Evolutionary conservation across 2,797 vertebrate genomes (phyloP), one percentile per base, ranked within the genome.

Genomic region (Geotrypetes seraphini): DNA sequence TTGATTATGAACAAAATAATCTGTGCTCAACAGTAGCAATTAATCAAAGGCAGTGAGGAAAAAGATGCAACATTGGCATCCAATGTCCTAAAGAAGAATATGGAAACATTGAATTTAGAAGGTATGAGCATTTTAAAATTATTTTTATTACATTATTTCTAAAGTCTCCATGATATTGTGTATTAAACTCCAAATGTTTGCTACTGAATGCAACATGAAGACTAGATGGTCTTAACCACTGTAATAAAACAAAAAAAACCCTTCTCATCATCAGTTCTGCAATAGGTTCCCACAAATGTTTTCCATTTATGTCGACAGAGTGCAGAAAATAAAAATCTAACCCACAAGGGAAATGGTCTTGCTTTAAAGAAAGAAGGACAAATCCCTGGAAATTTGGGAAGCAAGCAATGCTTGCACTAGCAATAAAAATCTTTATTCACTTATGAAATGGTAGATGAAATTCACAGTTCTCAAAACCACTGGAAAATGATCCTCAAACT

Each of bases 371-470:
- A 46, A 31, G 57, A 63, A 43, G 22, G 13, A 33, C 58, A 59
- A 47, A 11, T n/a, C n/a, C n/a, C n/a, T 3, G 39, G 16, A 33
- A 59, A 57, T 29, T 41, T 43, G 29, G 21, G 60, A 39, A 47
- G 40, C 24, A 43, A 13, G 16, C 31, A 50, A n/a, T 39, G 33
- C 29, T 61, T 54, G 19, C 31, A 39, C 22, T 59, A 62, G n/a
- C n/a, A n/a, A n/a, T n/a, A n/a, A 47, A 54, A 39, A 28, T 38
- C 22, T 57, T 55, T 43, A 53, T 52, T 63, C 39, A 43, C 55
- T 12, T 39, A 40, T 30, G 36, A 50, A 69, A 48, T 24, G 42
- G 29, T 51, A 53, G 33, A 43, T 40, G 29, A 63, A 65, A 27
- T 18, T 7, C 28, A 25, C 4, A 45, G 39, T 24, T 12, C 12